Evolutionary conservation across 1,140 invertebrate species (phyloP), one percentile per base, ranked within the genome.

Genomic region (Nephila pilipes): DNA sequence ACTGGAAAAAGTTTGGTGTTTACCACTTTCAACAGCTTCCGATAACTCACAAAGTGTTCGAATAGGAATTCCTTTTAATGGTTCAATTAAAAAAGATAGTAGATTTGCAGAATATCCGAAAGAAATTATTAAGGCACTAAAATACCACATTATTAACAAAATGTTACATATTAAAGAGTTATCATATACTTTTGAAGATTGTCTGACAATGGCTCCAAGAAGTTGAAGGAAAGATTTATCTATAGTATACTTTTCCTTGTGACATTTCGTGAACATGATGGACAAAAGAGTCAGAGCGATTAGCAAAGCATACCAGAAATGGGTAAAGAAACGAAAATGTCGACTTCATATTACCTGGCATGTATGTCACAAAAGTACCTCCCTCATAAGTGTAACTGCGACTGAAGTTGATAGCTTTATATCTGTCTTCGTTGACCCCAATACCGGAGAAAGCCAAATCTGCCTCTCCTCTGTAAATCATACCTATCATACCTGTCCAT

Each of bases 401-500:
- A 36, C 79, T 81, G 22, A 38, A 81, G n/a, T 46, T 16, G 1
- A 46, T 36, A 10, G 20, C 79, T 46, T 81, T 81, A 8, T 2
- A 1, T 38, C 36, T 36, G 38, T 81, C 32, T 81, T 81, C 79
- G 2, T 5, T 46, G 18, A 81, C 20, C 0, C 4, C n/a, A 14
- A 46, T 20, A 10, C 18, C 22, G 2, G 18, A 38, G 4, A 81
- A 46, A n/a, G 79, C 79, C 79, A 81, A 46, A 36, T 81, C 79
- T 22, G 46, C 46, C 8, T 81, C 79, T 2, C 36, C 79, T 58
- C 29, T 85, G 25, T 85, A 55, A 58, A 85, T 4, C 83, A 85
- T 85, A n/a, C 83, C 83, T 12, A 85, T 58, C 54, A 85, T 4
- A 18, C 55, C 83, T 2, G 55, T 85, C 83, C 83, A 85, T 16